These are phyloP conservation scores for Hyaena hyaena DNA, from an alignment of 2,113 vertebrate genomes.

Conservation along the genomic window DNA sequence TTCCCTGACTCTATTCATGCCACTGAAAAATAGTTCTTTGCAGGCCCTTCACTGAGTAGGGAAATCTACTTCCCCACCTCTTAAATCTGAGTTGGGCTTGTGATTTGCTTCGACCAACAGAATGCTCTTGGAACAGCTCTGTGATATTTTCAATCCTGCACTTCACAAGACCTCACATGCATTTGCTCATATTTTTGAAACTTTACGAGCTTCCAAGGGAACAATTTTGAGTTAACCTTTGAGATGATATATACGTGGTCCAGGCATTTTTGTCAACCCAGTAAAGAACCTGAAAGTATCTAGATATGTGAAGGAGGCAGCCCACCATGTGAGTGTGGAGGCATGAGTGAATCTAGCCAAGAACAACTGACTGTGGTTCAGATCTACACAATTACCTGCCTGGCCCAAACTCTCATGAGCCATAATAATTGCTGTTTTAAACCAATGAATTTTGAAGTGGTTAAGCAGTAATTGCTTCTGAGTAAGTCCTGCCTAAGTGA, in stretches of 20 bases:
- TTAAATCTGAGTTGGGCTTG: background rate
- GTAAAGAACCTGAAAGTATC: background rate
- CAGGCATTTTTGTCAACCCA: background rate
- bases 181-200: background rate
- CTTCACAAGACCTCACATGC: background rate
- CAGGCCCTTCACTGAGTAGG: background rate
- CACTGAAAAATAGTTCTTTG: background rate
- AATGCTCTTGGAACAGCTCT: background rate
- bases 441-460: background rate
- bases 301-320: background rate
- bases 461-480: background rate
- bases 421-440: background rate
- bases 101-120: background rate
- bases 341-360: no score
- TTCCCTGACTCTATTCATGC: background rate
- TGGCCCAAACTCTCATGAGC: background rate
- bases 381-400: background rate
- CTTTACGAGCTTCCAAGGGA: background rate
- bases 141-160: accelerated
- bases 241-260: background rate
- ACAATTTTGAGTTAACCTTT: background rate
- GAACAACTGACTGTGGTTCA: background rate
- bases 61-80: accelerated
- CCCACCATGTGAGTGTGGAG: background rate
- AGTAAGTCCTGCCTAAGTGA: background rate